Evolutionary conservation across 2,888 invertebrate species (phyloP), one percentile per base, ranked within the genome.

Genomic region (Troides helena): DNA sequence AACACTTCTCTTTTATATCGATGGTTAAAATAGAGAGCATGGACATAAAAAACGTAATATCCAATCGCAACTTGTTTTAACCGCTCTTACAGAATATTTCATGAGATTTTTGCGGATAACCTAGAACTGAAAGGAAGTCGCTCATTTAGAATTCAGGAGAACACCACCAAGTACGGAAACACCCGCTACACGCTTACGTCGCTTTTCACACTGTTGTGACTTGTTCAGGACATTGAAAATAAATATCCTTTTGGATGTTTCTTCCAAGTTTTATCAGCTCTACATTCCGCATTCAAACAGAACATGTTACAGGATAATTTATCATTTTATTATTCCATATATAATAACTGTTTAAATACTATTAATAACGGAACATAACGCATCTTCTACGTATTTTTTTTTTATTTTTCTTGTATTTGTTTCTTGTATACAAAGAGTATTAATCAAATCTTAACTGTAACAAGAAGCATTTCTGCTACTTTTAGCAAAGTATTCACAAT

Each of bases 91-190:
- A 6, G 53, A 59, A 43, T 65, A 2, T 65, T 59, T 58, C 23
- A 58, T 39, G 18, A 23, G 14, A 65, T 43, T 46, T 57, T 63
- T 53, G 50, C 50, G 30, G 63, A 62, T 62, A 50, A 50, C 21
- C 21, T 25, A 50, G 50, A 63, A 63, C 50, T 23, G 46, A 18
- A 36, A 66, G 69, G 69, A 69, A 62, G 66, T 62, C 10, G 21
- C 62, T 53, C 62, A 57, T 70, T 70, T 70, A 66, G 59, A 66
- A 70, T 70, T 70, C 70, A 66, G 69, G 57, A 66, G 66, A 66
- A 66, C 66, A 50, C 62, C 17, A 62, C 59, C 66, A 70, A 70
- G 66, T 59, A 66, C 66, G 70, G 70, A 70, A 70, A 63, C 62
- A 21, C 70, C 62, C 46, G 23, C 59, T 70, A 63, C 70, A 70